A percentile compares a stretch with the other conserved stretches of the same genome.
phyloP scores from a whole-genome alignment of 2,113 vertebrate genomes.

The Leptodactylus fuscus region DNA sequence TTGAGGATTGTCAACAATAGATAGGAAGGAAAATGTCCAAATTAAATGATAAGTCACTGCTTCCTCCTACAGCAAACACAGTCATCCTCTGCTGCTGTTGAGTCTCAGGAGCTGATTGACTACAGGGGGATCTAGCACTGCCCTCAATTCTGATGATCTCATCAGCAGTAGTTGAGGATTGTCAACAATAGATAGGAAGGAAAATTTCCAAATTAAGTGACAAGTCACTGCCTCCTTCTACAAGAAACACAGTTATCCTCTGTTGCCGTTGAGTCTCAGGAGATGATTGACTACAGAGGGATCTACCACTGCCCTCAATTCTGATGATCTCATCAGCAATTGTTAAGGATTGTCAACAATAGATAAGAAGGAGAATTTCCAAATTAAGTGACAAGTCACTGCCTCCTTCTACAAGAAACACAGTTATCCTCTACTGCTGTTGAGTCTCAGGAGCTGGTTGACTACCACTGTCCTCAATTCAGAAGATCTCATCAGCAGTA shows the following conservation, averaged over 20 bases:
- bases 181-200: no score
- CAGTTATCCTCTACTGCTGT: background rate
- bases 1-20: no score
- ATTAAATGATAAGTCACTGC: no score
- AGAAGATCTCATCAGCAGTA: background rate
- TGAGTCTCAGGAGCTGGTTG: background rate
- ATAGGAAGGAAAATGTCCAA: no score
- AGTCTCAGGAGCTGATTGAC: background rate
- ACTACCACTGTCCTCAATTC: background rate
- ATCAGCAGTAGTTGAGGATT: no score
- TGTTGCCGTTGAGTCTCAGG: no score
- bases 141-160: background rate
- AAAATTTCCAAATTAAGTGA: no score
- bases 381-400: background rate
- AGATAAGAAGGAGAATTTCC: background rate
- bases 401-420: background rate
- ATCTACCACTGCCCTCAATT: background rate
- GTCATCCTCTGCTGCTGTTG: no score
- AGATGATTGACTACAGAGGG: background rate
- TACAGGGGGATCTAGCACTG: background rate
- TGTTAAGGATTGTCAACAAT: background rate
- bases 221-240: no score
- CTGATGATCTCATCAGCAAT: background rate
- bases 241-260: no score
- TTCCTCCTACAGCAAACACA: background rate